These are phyloP conservation scores for Castor canadensis DNA, from an alignment of 2,113 vertebrate species.

Conservation along the genomic window DNA sequence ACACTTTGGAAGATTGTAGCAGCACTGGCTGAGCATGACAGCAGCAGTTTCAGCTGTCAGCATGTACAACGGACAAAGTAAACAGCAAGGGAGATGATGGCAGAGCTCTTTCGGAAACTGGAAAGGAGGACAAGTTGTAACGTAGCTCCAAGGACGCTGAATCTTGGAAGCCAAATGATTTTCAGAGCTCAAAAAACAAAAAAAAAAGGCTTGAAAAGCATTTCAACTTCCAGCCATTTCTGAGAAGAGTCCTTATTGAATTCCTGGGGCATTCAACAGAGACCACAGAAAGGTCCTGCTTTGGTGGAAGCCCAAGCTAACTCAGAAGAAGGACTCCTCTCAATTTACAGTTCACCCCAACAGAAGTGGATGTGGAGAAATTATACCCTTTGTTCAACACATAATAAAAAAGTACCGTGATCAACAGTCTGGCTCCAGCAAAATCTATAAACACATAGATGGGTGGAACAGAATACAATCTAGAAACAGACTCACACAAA, in stretches of 20 bases:
- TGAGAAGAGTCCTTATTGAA: background rate
- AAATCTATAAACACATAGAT: background rate
- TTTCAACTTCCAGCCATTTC: background rate
- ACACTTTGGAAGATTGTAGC: background rate
- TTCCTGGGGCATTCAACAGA: background rate
- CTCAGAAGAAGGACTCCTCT: background rate
- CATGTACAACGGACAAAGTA: background rate
- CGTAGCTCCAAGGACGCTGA: background rate
- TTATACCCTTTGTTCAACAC: background rate
- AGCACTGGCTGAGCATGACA: background rate
- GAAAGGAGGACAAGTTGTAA: background rate
- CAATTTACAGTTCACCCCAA: background rate
- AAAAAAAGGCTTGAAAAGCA: background rate
- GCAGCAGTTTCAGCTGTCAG: background rate
- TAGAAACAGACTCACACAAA: background rate
- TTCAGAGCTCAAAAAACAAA: background rate
- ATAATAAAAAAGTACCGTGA: too few relatives aligned
- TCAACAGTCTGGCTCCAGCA: background rate
- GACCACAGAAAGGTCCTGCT: background rate
- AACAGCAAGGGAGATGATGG: background rate
- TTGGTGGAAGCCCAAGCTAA: background rate
- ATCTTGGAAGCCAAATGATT: background rate
- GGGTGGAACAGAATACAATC: background rate
- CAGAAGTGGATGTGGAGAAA: too few relatives aligned
- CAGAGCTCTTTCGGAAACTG: slow-evolving; percentile 4